Percentiles rank a stretch among this genome's conserved stretches.
Evolutionary conservation across 2,113 vertebrate species (phyloP).

Genomic region (Gasterosteus nipponicus): DNA sequence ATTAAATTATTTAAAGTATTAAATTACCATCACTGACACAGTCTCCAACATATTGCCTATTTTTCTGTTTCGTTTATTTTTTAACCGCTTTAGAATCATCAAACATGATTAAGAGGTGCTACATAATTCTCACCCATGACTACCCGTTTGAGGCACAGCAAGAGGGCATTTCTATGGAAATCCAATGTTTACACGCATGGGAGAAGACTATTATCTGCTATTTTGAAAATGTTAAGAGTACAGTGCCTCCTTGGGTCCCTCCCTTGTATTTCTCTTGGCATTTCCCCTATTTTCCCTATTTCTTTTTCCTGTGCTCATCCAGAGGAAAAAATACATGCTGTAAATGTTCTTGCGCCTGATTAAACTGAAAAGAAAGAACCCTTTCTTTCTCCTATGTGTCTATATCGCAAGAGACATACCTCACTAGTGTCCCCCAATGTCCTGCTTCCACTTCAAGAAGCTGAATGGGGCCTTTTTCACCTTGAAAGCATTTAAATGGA

Average conservation of each 20-base stretch:
- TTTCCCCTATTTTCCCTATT: conserved; percentile 58
- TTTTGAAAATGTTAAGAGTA: conserved; percentile 75
- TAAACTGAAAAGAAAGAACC: conserved; percentile 45
- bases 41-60: background rate
- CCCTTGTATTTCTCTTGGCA: conserved; percentile 60
- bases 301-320: conserved; percentile 58
- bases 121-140: conserved; percentile 66
- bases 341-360: conserved; percentile 75
- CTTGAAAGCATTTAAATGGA: conserved; percentile 76
- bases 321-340: conserved; percentile 75
- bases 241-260: conserved; percentile 56
- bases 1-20: conserved; percentile 15
- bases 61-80: background rate
- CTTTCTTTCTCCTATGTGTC: conserved; percentile 41
- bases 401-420: conserved; percentile 51
- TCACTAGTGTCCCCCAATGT: conserved; percentile 53
- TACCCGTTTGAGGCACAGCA: conserved; percentile 68
- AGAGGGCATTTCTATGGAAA: conserved; percentile 81
- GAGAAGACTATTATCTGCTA: conserved; percentile 80
- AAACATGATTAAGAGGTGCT: conserved; percentile 73
- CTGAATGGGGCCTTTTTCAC: conserved; percentile 69
- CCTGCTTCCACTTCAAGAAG: conserved; percentile 56
- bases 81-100: conserved; percentile 50
- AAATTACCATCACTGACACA: background rate
- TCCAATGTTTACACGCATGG: conserved; percentile 81